Conservation (phyloP, 2,797 vertebrate species). For the Rousettus madagascariensis region DNA sequence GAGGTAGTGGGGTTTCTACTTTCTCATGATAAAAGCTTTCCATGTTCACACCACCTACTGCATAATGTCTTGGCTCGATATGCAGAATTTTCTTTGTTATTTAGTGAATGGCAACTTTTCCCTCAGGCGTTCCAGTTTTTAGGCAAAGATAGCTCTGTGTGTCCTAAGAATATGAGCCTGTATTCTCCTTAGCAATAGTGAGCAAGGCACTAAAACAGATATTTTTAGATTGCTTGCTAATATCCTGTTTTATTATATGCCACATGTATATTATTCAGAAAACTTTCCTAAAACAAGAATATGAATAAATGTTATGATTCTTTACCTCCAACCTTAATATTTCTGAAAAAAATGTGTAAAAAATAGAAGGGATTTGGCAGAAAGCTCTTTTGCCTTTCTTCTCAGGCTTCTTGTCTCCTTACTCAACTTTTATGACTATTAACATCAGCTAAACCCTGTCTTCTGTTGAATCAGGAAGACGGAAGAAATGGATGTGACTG, state of each 20-base stretch:
- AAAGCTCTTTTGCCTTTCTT: not conserved
- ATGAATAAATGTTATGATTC: slow-evolving; percentile 57
- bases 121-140: slow-evolving; percentile 27
- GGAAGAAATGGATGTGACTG: not conserved
- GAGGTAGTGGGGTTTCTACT: slow-evolving; percentile 46
- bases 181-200: slow-evolving; percentile 38
- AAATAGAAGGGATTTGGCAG: not conserved
- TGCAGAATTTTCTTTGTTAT: slow-evolving; percentile 56
- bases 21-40: slow-evolving; percentile 55
- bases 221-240: slow-evolving; percentile 59
- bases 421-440: not conserved
- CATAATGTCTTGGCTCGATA: slow-evolving; percentile 46
- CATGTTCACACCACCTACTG: slow-evolving; percentile 24
- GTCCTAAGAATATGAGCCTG: slow-evolving; percentile 42
- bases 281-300: slow-evolving; percentile 48
- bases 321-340: slow-evolving; percentile 17
- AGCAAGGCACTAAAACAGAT: slow-evolving; percentile 33
- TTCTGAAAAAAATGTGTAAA: slow-evolving; percentile 20
- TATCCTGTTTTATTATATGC: slow-evolving; percentile 48
- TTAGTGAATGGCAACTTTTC: slow-evolving; percentile 26
- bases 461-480: not conserved
- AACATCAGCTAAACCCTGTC: not conserved
- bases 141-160: slow-evolving; percentile 57
- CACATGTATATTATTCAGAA: slow-evolving; percentile 52
- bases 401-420: not conserved